Evolutionary conservation across 2,888 invertebrate species (phyloP).

Genomic region (Colletes collaris): DNA sequence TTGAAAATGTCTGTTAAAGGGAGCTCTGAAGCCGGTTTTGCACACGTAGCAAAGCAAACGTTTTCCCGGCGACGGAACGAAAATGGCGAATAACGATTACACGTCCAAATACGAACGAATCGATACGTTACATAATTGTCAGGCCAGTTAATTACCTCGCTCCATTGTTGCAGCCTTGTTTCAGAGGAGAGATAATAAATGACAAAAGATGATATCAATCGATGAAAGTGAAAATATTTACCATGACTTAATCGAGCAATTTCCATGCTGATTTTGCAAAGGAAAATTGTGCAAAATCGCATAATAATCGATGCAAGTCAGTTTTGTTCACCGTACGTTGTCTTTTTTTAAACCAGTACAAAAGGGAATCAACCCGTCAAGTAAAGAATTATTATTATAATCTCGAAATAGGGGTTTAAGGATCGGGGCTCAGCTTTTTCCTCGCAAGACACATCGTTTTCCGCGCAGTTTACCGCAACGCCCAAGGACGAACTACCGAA

Average conservation of each 20-base stretch:
- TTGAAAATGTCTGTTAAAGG: neutral
- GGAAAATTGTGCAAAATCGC: too few species aligned
- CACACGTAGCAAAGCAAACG: conserved; percentile 2
- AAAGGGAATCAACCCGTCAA: too few species aligned
- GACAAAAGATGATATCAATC: conserved; percentile 49
- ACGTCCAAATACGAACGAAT: conserved; percentile 46
- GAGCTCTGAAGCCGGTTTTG: neutral
- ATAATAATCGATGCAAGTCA: too few species aligned
- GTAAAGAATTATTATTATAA: too few species aligned
- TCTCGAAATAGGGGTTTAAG: too few species aligned
- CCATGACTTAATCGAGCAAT: neutral
- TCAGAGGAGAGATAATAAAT: conserved; percentile 43
- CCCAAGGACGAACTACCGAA: too few species aligned
- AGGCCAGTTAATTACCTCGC: conserved; percentile 60
- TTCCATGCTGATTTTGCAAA: neutral
- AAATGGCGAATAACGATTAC: conserved; percentile 39
- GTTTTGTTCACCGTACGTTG: too few species aligned
- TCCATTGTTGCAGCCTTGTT: conserved; percentile 30
- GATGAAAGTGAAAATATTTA: neutral
- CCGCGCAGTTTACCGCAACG: too few species aligned
- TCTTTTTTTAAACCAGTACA: too few species aligned
- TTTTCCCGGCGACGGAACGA: conserved; percentile 12
- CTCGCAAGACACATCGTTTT: too few species aligned
- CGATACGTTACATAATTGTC: conserved; percentile 68
- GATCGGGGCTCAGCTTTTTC: too few species aligned